A percentile compares a stretch with the other conserved stretches of the same genome.
Conservation (phyloP, 2,888 invertebrate genomes). For the Melipona bicolor region DNA sequence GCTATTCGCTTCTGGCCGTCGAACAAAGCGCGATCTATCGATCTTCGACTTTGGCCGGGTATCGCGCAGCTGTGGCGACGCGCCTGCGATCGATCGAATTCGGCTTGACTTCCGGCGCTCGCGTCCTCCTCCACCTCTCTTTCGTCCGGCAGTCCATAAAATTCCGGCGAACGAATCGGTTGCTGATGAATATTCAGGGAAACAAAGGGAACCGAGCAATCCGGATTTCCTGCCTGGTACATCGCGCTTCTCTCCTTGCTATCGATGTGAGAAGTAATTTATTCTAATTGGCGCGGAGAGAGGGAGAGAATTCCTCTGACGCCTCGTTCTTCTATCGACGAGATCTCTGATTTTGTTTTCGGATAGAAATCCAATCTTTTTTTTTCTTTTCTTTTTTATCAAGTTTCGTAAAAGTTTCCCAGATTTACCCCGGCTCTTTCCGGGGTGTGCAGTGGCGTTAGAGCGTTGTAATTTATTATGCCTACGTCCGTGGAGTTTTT, state of each 20-base stretch:
- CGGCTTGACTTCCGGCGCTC: slow-evolving; percentile 15
- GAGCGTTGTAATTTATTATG: slow-evolving; percentile 19
- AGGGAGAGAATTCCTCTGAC: background rate
- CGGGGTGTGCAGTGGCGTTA: background rate
- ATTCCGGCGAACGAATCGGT: slow-evolving; percentile 41
- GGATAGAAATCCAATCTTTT: too few relatives aligned
- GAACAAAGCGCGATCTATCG: slow-evolving; percentile 45
- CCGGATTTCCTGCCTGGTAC: slow-evolving; percentile 39
- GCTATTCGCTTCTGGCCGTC: slow-evolving; percentile 30
- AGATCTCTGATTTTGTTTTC: background rate
- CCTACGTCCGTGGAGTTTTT: slow-evolving; percentile 3
- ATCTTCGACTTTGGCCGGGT: background rate
- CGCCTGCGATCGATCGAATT: slow-evolving; percentile 43
- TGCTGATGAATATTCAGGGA: slow-evolving; percentile 49
- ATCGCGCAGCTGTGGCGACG: slow-evolving; percentile 3
- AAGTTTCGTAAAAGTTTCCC: background rate
- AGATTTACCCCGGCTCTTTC: background rate
- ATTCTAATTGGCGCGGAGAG: slow-evolving; percentile 32
- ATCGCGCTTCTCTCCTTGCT: slow-evolving; percentile 25
- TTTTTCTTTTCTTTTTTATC: background rate
- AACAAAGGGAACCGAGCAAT: slow-evolving; percentile 50
- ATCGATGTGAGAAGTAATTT: slow-evolving; percentile 45
- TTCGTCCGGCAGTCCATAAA: slow-evolving; percentile 30
- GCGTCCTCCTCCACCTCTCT: background rate
- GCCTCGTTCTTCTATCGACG: background rate